Evolutionary conservation across 2,888 invertebrate species (phyloP).

Genomic region (Deilephila elpenor): DNA sequence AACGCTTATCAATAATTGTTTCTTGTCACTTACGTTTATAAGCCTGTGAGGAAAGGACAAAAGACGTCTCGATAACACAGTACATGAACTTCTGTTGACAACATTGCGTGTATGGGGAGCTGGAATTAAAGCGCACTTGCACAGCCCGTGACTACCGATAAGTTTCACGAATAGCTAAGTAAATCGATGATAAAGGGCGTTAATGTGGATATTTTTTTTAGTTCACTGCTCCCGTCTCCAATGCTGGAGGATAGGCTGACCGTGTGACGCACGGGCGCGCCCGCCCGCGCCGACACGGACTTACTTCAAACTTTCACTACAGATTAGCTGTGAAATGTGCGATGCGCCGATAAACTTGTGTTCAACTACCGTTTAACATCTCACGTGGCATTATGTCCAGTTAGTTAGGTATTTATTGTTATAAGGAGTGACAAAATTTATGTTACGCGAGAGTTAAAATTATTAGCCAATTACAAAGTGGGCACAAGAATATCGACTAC

Average conservation of each 20-base stretch:
- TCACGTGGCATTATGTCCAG: neutral
- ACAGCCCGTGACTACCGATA: slow-evolving; percentile 1
- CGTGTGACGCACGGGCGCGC: slow-evolving; percentile 63
- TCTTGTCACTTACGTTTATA: neutral
- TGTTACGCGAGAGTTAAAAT: neutral
- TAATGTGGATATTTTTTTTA: slow-evolving; percentile 50
- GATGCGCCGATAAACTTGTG: slow-evolving; percentile 16
- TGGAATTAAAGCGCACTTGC: slow-evolving; percentile 3
- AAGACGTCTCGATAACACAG: neutral
- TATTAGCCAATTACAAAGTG: neutral
- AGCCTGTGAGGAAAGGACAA: too few relatives aligned
- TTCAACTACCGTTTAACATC: slow-evolving; percentile 12
- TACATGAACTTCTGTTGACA: neutral
- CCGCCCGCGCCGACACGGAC: slow-evolving; percentile 42
- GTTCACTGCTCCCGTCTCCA: slow-evolving; percentile 74
- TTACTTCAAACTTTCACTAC: slow-evolving; percentile 43
- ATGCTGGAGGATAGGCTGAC: slow-evolving; percentile 66
- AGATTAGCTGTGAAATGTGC: slow-evolving; percentile 48
- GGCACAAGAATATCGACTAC: neutral
- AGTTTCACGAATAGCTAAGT: neutral
- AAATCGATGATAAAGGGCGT: neutral
- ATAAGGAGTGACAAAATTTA: neutral
- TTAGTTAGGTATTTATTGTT: slow-evolving; percentile 5
- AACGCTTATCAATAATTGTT: neutral
- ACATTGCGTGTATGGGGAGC: slow-evolving; percentile 12